Base-by-base conservation (phyloP, 2,113 vertebrate genomes). In the Channa maculata region DNA sequence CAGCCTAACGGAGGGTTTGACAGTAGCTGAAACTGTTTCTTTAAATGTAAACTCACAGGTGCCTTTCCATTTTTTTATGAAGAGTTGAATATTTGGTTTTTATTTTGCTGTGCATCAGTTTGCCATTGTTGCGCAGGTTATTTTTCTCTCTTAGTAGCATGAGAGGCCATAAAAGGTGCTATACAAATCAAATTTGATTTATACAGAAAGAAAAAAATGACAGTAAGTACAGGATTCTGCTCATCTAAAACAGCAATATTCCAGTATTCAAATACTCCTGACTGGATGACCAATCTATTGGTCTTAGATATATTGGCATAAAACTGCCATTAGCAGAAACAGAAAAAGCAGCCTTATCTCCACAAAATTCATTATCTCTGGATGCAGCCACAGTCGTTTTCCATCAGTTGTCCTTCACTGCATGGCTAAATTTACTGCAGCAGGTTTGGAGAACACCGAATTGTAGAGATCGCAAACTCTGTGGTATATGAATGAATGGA, bases 331-430 rank as follows among this genome's bases (percentile, higher is more conserved):
- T 49, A 51, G 67, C 24, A 65, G 48, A 81, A 68, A 48, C 64
- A 68, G 64, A 61, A 77, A 69, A 69, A 38, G 0, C 46, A 45
- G 41, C 41, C 67, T 58, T 65, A 73, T 84, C 75, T 67, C 54
- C 34, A 60, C 58, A 58, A 61, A 61, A 71, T 65, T 11, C 60
- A 71, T 77, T 72, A 59, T 63, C 53, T 73, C 44, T 69, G 80
- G 70, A 85, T 54, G 66, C 77, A 66, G 74, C 53, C 66, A 67
- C 44, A 71, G 65, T 79, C 24, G 24, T 77, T 59, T 61, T 65
- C 80, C 75, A 84, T 88, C 77, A 74, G 81, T 79, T 86, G 75
- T 52, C 48, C 77, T 39, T 43, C 38, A 61, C 51, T 76, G 77
- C 77, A 53, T 75, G 52, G 53, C 65, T 77, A 64, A 83, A 79